Evolutionary conservation across 2,888 invertebrate genomes (phyloP), one percentile per base, ranked within the genome.

Genomic region (Caenorhabditis drosophilae): DNA sequence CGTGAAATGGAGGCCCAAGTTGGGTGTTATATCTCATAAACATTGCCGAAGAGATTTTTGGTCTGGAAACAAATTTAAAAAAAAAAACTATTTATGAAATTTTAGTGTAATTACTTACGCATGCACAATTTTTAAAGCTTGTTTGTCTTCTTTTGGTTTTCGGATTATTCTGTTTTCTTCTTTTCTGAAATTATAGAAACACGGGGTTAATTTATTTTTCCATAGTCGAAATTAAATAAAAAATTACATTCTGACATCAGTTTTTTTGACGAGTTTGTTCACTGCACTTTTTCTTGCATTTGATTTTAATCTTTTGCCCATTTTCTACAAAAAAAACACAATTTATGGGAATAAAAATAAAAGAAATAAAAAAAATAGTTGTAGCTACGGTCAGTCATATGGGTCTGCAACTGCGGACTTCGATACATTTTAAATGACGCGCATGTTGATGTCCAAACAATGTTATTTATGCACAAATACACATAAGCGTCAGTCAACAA

Each of bases 21-120:
- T 97, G 96, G 0, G 92, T 95, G 85, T 98, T 98, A 85, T 97
- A 98, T 84, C 93, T 90, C 83, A 98, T 96, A 85, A 96, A 98
- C 73, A 98, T 86, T 0, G 97, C 97, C 0, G 96, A 94, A 15
- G 83, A 84, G 41, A 76, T 71, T 55, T 79, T 75, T 11, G 83
- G 83, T 1, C 78, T 80, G 31, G 53, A 78, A 62, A 12, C 20
- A 1, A 41, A 34, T 38, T 38, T 16, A 16, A 11, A 11, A 11
- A 38, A 38, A 16, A 38, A 11, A 38, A 11, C n/a, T 4, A 38
- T 38, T 38, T 38, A 11, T 38, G 6, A 6, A 38, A 38, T n/a
- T 38, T 9, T 38, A 38, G 6, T 9, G 7, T 9, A 31, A 9
- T 31, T 54, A 68, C 81, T 63, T 26, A 82, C 81, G 78, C 80